Base-by-base conservation (phyloP, 2,113 vertebrate species). In the Protomyctophum bolini region DNA sequence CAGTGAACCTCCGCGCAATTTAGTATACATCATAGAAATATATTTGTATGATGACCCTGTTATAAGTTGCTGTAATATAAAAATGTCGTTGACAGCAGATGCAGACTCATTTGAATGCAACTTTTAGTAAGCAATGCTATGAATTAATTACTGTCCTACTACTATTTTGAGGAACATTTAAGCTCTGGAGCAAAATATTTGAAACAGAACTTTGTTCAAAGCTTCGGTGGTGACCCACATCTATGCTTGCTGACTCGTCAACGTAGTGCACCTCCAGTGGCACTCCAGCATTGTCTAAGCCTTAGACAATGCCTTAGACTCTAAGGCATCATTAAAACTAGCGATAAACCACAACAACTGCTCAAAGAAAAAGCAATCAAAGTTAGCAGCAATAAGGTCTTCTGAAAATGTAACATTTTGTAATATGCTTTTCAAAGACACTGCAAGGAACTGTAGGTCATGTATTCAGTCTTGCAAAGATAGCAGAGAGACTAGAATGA, bases 361-460 rank as follows among this genome's bases (percentile, higher is more conserved):
- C 74, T 14, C 71, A 85, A 82, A 85, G 78, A 80, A 85, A 74
- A 88, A 88, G 67, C 83, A 87, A 92, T 92, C 87, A 91, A 83
- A 89, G 80, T 69, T 85, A 86, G 76, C 69, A 83, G 83, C 84
- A 84, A 81, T 77, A 78, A 85, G 60, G 60, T 63, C 77, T 78
- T 83, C 65, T 77, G 57, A 84, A 78, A 63, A 57, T n/a, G 66
- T 83, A 74, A 70, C 54, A 79, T 80, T 70, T 52, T 52, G 69
- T 15, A 58, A 69, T 10, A 46, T 50, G 60, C 56, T 65, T 67
- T 73, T 65, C 69, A 78, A 58, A 67, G 70, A 52, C 33, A 65
- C 58, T 75, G 15, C 60, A 73, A 6, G 68, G 66, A 74, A 64
- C 15, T 14, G 7, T 14, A 66, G 70, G 33, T 64, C 52, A 84